Percentiles rank a stretch among this genome's conserved stretches.
Conservation (phyloP, 2,797 vertebrate species). For the Agapornis canus region DNA sequence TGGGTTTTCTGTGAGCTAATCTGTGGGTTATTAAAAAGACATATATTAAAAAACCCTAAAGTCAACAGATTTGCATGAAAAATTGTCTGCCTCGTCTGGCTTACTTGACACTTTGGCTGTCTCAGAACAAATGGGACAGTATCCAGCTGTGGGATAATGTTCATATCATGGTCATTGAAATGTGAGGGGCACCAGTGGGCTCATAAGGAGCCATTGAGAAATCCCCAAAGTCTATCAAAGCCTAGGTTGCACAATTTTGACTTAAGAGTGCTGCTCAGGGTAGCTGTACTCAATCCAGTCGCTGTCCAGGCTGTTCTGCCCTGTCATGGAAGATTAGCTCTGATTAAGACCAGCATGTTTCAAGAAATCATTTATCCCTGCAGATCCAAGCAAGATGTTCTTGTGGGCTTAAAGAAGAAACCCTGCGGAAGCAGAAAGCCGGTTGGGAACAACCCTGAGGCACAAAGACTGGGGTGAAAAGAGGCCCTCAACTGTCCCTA, state of each 20-base stretch:
- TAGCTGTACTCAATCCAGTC: conserved; percentile 22
- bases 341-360: conserved; percentile 46
- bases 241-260: conserved; percentile 37
- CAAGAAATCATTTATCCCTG: conserved; percentile 14
- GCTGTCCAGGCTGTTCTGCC: conserved; percentile 3
- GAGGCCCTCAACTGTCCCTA: neutral
- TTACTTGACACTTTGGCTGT: conserved; percentile 61
- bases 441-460: fast-evolving
- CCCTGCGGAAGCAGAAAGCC: neutral
- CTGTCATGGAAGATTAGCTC: conserved; percentile 37
- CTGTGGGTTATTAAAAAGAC: conserved; percentile 56
- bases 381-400: neutral
- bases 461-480: neutral
- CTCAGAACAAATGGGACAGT: conserved; percentile 54
- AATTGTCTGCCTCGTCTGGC: conserved; percentile 55
- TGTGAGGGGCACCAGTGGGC: conserved; percentile 37
- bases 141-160: conserved; percentile 63
- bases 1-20: neutral
- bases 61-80: conserved; percentile 67
- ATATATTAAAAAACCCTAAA: conserved; percentile 60
- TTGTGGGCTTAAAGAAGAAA: neutral
- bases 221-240: conserved; percentile 55
- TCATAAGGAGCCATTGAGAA: conserved; percentile 42
- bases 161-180: conserved; percentile 41
- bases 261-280: conserved; percentile 16